Evolutionary conservation across 2,113 vertebrate species (phyloP).

Genomic region (Pseudorectes ferrugineus): DNA sequence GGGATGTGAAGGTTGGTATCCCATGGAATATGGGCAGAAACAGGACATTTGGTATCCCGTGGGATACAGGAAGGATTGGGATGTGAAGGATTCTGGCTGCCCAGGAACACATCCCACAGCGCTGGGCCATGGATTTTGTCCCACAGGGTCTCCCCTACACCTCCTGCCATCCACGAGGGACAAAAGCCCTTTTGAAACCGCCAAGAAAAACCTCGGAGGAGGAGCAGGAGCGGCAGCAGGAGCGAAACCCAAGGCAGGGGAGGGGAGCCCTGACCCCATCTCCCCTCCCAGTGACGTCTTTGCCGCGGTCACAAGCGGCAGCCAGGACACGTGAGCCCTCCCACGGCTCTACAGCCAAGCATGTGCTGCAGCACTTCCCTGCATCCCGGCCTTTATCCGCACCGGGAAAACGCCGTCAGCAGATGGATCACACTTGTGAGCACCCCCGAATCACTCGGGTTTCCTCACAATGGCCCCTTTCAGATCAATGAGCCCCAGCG

Average conservation of each 20-base stretch:
- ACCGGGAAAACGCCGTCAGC: neutral
- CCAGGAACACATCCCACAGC: neutral
- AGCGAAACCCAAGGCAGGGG: neutral
- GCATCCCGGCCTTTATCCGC: neutral
- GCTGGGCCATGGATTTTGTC: accelerated
- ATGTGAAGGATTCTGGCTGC: neutral
- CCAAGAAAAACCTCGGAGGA: neutral
- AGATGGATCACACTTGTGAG: neutral
- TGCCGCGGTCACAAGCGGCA: neutral
- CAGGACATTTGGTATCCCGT: neutral
- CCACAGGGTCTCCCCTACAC: neutral
- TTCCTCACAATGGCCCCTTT: neutral
- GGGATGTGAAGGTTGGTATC: neutral
- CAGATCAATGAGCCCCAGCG: neutral
- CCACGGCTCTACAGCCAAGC: neutral
- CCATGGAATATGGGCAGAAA: accelerated
- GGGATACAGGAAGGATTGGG: neutral
- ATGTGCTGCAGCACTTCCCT: neutral
- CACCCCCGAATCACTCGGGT: accelerated
- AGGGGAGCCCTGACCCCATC: neutral
- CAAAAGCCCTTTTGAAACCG: neutral
- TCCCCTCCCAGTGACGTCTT: neutral
- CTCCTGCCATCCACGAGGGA: neutral
- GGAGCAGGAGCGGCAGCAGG: neutral
- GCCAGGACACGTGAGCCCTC: neutral